phyloP scores from a whole-genome alignment of 2,797 vertebrate genomes.

The Leuciscus waleckii region DNA sequence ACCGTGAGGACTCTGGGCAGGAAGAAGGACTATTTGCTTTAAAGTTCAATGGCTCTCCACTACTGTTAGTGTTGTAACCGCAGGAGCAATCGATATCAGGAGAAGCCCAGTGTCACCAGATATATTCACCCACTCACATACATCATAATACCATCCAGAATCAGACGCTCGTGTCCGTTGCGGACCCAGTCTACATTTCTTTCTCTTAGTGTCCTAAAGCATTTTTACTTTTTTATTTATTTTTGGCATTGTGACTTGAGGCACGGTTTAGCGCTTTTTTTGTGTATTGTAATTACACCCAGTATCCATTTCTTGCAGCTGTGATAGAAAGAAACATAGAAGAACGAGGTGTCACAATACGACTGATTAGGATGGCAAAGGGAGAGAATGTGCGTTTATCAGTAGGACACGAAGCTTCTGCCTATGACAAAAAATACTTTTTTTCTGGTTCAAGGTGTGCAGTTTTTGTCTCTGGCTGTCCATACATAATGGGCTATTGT shows the following conservation, averaged over 20 bases:
- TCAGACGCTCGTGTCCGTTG: background rate
- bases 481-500: constrained; percentile 82
- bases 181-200: background rate
- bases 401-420: constrained; percentile 35
- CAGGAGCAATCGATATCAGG: constrained; percentile 76
- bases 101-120: constrained; percentile 77
- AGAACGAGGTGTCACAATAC: background rate
- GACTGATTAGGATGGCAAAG: constrained; percentile 76
- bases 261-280: background rate
- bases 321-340: constrained; percentile 69
- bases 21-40: constrained; percentile 82
- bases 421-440: constrained; percentile 57
- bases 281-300: background rate
- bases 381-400: constrained; percentile 66
- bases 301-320: constrained; percentile 11
- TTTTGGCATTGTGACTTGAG: background rate
- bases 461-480: constrained; percentile 76
- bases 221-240: constrained; percentile 50
- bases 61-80: constrained; percentile 77
- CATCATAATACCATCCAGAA: constrained; percentile 73
- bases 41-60: constrained; percentile 79
- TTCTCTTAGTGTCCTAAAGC: constrained; percentile 8
- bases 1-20: constrained; percentile 72
- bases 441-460: constrained; percentile 80
- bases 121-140: constrained; percentile 80